These are phyloP conservation scores for Ceratotherium simum DNA, from an alignment of 2,113 vertebrate species.

Conservation along the genomic window DNA sequence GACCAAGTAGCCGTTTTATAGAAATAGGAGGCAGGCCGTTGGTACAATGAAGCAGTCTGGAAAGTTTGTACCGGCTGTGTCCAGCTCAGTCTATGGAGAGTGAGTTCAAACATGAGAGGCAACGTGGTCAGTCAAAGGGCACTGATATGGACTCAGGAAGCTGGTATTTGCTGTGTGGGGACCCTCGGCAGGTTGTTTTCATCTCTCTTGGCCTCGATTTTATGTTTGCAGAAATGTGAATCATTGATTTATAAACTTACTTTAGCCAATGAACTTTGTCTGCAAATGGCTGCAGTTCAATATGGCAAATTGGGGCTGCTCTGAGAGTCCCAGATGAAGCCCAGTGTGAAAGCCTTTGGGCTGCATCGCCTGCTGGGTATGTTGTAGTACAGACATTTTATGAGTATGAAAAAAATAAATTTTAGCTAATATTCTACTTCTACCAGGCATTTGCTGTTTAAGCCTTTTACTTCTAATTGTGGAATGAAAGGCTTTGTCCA, in stretches of 20 bases:
- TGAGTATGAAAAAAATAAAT: background rate
- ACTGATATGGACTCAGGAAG: background rate
- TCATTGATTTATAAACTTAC: background rate
- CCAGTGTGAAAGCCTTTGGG: background rate
- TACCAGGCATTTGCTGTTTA: constrained; percentile 53
- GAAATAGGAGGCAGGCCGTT: background rate
- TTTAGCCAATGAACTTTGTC: background rate
- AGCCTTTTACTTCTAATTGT: constrained; percentile 72
- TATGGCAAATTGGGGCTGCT: background rate
- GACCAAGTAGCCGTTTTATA: no score
- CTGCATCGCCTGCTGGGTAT: background rate
- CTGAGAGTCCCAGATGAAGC: background rate
- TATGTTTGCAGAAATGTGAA: background rate
- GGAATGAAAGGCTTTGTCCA: constrained; percentile 55
- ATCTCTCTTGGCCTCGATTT: background rate
- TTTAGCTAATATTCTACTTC: constrained; percentile 21
- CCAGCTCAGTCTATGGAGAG: background rate
- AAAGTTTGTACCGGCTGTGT: background rate
- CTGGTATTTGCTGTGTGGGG: background rate
- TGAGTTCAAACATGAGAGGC: background rate
- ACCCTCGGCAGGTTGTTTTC: background rate
- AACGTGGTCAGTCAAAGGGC: rapidly evolving
- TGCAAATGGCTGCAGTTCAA: background rate
- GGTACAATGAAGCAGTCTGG: background rate
- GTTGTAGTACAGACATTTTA: background rate